A percentile compares a stretch with the other conserved stretches of the same genome.
phyloP scores from a whole-genome alignment of 1,140 invertebrate species.

The Macrotrachela quadricornifera region DNA sequence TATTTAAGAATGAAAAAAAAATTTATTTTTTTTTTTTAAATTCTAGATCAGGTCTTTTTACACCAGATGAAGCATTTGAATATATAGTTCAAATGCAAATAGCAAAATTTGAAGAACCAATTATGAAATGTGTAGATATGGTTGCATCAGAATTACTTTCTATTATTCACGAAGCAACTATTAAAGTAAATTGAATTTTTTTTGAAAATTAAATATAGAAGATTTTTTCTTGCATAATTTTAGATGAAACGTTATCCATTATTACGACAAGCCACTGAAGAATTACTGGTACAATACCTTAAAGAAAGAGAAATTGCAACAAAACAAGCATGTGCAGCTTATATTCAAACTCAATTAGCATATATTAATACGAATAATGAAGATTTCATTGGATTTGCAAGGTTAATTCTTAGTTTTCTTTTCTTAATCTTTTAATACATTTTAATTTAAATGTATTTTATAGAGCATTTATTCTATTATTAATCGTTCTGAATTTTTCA shows the following conservation, averaged over 20 bases:
- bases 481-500: too few species aligned
- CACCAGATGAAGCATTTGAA: constrained; percentile 98
- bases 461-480: too few species aligned
- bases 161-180: constrained; percentile 75
- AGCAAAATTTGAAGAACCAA: constrained; percentile 75
- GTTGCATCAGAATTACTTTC: constrained; percentile 76
- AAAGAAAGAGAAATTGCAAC: constrained; percentile 77
- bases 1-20: too few species aligned
- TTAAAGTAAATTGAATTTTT: constrained; percentile 43
- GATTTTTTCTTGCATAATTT: constrained; percentile 3
- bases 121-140: constrained; percentile 89
- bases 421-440: too few species aligned
- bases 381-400: constrained; percentile 67
- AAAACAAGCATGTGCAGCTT: constrained; percentile 76
- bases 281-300: constrained; percentile 79
- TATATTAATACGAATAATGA: constrained; percentile 99
- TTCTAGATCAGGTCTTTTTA: constrained; percentile 68
- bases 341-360: constrained; percentile 87
- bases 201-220: too few species aligned
- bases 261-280: constrained; percentile 85
- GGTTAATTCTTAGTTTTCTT: too few species aligned
- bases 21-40: too few species aligned
- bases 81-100: constrained; percentile 99
- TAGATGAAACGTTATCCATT: constrained; percentile 88
- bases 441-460: too few species aligned